Evolutionary conservation across 1,140 invertebrate genomes (phyloP).

Genomic region (Zelostemma sp.): DNA sequence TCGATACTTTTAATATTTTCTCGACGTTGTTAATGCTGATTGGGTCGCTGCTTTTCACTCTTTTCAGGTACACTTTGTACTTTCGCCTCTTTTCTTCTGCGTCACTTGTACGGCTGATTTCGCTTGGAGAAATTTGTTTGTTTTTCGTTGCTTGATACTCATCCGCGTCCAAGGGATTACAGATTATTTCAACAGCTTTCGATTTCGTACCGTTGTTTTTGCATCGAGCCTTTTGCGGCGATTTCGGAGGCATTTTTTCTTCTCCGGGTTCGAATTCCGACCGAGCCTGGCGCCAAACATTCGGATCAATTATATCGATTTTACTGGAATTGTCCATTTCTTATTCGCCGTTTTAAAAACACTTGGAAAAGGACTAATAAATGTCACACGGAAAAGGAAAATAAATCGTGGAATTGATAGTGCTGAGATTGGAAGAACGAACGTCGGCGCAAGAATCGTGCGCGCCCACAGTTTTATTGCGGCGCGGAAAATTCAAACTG

Average conservation of each 20-base stretch:
- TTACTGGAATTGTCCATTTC: background rate
- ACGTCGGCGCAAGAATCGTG: too few relatives aligned
- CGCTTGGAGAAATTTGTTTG: background rate
- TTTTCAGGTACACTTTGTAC: constrained; percentile 14
- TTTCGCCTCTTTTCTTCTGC: constrained; percentile 13
- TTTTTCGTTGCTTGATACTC: background rate
- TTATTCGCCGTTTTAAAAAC: background rate
- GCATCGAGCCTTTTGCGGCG: background rate
- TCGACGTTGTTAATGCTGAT: constrained; percentile 17
- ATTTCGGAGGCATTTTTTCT: constrained; percentile 23
- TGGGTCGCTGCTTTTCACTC: constrained; percentile 17
- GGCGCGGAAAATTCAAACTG: too few relatives aligned
- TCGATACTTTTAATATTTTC: constrained; percentile 15
- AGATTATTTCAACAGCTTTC: background rate
- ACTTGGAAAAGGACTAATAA: too few relatives aligned
- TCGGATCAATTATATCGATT: background rate
- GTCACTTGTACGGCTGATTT: background rate
- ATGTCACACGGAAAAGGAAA: background rate
- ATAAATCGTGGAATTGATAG: background rate
- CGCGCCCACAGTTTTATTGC: too few relatives aligned
- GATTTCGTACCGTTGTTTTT: background rate
- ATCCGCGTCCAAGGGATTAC: background rate
- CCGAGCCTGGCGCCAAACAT: background rate
- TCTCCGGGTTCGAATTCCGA: constrained; percentile 16
- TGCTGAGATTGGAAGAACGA: too few relatives aligned